These are phyloP conservation scores for Parelbella ahira DNA, from an alignment of 2,888 invertebrate genomes.

Conservation along the genomic window DNA sequence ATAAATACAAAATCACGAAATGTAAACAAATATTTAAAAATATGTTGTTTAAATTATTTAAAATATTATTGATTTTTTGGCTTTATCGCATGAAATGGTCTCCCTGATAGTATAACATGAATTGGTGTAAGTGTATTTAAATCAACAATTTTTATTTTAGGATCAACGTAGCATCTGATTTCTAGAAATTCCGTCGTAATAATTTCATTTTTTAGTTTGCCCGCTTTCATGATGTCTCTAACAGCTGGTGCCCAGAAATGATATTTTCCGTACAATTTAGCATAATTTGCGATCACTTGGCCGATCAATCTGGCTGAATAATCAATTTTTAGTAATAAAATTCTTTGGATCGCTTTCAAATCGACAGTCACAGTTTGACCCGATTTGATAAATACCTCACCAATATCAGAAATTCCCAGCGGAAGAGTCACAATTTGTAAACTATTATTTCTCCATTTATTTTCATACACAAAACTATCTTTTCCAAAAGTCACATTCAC, in stretches of 20 bases:
- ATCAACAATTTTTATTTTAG: conserved; percentile 44
- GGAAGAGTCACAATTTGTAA: conserved; percentile 32
- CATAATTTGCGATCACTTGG: conserved; percentile 49
- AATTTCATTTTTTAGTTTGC: conserved; percentile 47
- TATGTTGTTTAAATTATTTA: no score
- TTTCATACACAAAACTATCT: conserved; percentile 35
- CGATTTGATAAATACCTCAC: conserved; percentile 39
- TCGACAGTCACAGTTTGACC: conserved; percentile 41
- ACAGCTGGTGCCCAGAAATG: conserved; percentile 59
- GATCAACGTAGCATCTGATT: conserved; percentile 49
- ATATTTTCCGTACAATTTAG: conserved; percentile 51
- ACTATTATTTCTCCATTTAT: conserved; percentile 48
- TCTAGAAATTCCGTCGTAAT: conserved; percentile 49
- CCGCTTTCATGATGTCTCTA: conserved; percentile 51
- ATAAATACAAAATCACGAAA: no score
- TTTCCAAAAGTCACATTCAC: conserved; percentile 42
- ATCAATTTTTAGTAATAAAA: conserved; percentile 44
- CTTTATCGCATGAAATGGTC: no score
- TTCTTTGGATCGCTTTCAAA: conserved; percentile 45
- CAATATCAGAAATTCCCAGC: conserved; percentile 40
- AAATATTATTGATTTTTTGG: no score
- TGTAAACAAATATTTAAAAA: no score
- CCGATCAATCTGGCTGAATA: conserved; percentile 48
- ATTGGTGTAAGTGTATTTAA: conserved; percentile 37
- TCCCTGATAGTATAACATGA: no score